Evolutionary conservation across 2,888 invertebrate species (phyloP).

Genomic region (Coecobrya sp.): DNA sequence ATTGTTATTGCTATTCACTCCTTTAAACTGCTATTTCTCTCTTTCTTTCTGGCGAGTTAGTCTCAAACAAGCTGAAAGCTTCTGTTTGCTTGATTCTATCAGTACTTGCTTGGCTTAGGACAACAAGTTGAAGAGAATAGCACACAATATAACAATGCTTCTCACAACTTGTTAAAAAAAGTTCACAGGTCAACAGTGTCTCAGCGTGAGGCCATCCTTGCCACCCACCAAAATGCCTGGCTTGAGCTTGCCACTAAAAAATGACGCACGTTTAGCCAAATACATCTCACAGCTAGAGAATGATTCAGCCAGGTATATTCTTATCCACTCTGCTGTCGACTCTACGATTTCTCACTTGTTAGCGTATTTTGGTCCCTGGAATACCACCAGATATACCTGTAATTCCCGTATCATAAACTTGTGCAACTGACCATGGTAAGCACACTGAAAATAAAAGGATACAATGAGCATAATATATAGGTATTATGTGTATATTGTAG

Average conservation of each 20-base stretch:
- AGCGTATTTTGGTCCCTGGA: neutral
- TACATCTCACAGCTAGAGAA: conserved; percentile 82
- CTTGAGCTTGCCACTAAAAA: conserved; percentile 85
- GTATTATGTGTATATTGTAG: neutral
- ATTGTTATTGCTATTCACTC: conserved; percentile 68
- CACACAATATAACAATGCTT: conserved; percentile 77
- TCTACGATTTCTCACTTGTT: conserved; percentile 34
- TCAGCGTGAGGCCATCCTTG: conserved; percentile 85
- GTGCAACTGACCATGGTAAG: neutral
- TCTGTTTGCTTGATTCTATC: conserved; percentile 64
- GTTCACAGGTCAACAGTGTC: conserved; percentile 85
- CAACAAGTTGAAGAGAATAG: conserved; percentile 66
- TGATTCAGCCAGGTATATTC: conserved; percentile 25
- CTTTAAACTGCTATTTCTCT: neutral
- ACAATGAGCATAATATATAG: neutral
- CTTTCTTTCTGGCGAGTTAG: neutral
- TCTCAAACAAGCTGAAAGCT: conserved; percentile 56
- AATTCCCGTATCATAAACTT: neutral
- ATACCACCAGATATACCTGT: neutral
- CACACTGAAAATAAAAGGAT: neutral
- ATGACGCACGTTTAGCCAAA: conserved; percentile 86
- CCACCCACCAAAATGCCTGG: conserved; percentile 86
- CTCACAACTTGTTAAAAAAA: conserved; percentile 79
- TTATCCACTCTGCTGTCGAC: conserved; percentile 31
- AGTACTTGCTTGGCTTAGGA: conserved; percentile 40